A percentile compares a stretch with the other conserved stretches of the same genome.
These are phyloP conservation scores for Hyles vespertilio DNA, from an alignment of 1,140 invertebrate genomes.

Conservation along the genomic window DNA sequence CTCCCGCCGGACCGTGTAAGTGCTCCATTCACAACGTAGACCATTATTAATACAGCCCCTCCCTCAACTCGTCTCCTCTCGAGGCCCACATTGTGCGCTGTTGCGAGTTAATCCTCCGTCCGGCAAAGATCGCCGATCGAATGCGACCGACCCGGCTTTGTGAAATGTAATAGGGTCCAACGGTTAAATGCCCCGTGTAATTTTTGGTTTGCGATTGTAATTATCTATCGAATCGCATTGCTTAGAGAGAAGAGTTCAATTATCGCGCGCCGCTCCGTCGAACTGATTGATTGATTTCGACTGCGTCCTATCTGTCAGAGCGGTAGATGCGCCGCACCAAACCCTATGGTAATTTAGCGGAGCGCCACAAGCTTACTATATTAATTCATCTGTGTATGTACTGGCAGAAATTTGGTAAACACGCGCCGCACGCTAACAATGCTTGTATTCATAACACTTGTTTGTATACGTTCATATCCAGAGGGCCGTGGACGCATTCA, in stretches of 20 bases:
- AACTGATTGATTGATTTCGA: slow-evolving; percentile 68
- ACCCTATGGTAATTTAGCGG: slow-evolving; percentile 47
- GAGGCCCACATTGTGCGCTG: slow-evolving; percentile 55
- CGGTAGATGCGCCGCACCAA: slow-evolving; percentile 53
- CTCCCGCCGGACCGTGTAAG: slow-evolving; percentile 66
- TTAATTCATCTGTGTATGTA: background rate
- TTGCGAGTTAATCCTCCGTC: slow-evolving; percentile 61
- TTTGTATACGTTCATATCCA: background rate
- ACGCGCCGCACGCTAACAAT: background rate
- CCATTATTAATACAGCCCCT: slow-evolving; percentile 68
- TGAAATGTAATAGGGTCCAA: slow-evolving; percentile 59
- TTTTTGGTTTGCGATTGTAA: slow-evolving; percentile 71
- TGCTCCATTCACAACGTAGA: slow-evolving; percentile 62
- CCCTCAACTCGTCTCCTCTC: slow-evolving; percentile 40
- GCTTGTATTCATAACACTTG: background rate
- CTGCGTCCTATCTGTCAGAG: slow-evolving; percentile 52
- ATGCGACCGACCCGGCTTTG: slow-evolving; percentile 52
- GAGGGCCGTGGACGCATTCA: background rate
- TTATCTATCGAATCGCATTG: slow-evolving; percentile 62
- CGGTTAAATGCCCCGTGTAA: slow-evolving; percentile 62
- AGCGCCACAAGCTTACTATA: slow-evolving; percentile 20
- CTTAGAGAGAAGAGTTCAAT: slow-evolving; percentile 65
- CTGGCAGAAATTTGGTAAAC: background rate
- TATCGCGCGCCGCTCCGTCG: slow-evolving; percentile 59
- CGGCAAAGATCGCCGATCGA: slow-evolving; percentile 58